Evolutionary conservation across 2,113 vertebrate species (phyloP), one percentile per base, ranked within the genome.

Genomic region (Ciconia maguari): DNA sequence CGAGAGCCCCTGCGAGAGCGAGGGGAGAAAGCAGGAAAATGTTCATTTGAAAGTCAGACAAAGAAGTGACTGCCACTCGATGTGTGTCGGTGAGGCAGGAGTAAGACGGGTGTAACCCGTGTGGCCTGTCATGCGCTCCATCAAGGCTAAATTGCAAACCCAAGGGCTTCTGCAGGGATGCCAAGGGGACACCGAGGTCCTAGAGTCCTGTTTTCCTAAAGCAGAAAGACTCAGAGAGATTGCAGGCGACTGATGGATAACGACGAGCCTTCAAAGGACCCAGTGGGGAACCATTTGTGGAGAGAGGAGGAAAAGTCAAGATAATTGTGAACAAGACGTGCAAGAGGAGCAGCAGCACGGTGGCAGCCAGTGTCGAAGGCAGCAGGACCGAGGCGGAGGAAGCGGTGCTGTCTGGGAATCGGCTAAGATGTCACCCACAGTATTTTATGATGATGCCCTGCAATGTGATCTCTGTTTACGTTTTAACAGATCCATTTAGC

Each of bases 401-500:
- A 36, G 61, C 3, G 2, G 24, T 34, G 57, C 46, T 36, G n/a
- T 34, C 64, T 48, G 90, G 92, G 78, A 65, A 44, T 8, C 3
- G 5, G 72, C 81, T 78, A n/a, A 55, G 87, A 32, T 80, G 85
- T 90, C 75, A 90, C 44, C 70, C 29, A 0, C 1, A 8, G 62
- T 69, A 21, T 80, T 92, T 83, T 15, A 34, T 29, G 57, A 26
- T 29, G 87, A 57, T 92, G 92, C 85, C 75, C 79, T 88, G 90
- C 92, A 85, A 72, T 4, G 49, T 44, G 94, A 80, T 86, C 94
- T 85, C 88, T 80, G 78, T 92, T 94, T 93, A 80, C 64, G 22
- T 93, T 95, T 86, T 60, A 80, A 54, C 36, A 62, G 90, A 90
- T 86, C 83, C 91, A 51, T 86, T 80, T 74, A 95, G 91, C 88